Base-by-base conservation (phyloP, 2,113 vertebrate genomes). In the Melierax canorus region DNA sequence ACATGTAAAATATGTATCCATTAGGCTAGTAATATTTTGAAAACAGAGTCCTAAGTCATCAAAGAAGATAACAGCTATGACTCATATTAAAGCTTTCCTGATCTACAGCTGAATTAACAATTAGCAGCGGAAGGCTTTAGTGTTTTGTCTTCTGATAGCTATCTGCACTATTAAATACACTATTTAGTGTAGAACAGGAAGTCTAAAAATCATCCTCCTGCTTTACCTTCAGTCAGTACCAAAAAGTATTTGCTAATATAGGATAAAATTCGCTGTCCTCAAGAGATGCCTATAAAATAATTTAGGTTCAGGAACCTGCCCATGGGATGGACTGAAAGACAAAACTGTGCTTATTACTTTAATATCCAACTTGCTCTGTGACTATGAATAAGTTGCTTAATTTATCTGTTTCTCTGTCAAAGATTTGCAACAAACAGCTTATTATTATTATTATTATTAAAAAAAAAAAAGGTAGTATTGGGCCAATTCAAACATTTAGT, bases 41-140 rank as follows among this genome's bases (percentile, higher is more conserved):
- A 91, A 97, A 96, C 75, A 53, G 64, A 96, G 80, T 62, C 94
- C 83, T 74, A 97, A 96, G 79, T 94, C 74, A 97, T 96, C 89
- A 94, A 91, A 94, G 89, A 94, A 94, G 92, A 96, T 92, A 97
- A 92, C 97, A 97, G 90, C 86, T 88, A 81, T 71, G 87, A 92
- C 45, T 95, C 67, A 96, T 78, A 94, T 72, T 92, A 67, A 81
- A 93, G 82, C 75, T 81, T 92, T 92, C 75, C 75, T 68, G 39
- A 71, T 93, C 69, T 93, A 85, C 62, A 72, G 66, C 48, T 96
- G 81, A 97, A 95, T 83, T 96, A 95, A 90, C 66, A 92, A 92
- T 88, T 94, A 96, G 60, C 72, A 92, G 30, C 39, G 45, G 46
- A 94, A 96, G 62, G 80, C 23, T 88, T 89, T 32, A 76, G 22